Base-by-base conservation (phyloP, 2,113 vertebrate genomes). In the Sylvilagus bachmani region DNA sequence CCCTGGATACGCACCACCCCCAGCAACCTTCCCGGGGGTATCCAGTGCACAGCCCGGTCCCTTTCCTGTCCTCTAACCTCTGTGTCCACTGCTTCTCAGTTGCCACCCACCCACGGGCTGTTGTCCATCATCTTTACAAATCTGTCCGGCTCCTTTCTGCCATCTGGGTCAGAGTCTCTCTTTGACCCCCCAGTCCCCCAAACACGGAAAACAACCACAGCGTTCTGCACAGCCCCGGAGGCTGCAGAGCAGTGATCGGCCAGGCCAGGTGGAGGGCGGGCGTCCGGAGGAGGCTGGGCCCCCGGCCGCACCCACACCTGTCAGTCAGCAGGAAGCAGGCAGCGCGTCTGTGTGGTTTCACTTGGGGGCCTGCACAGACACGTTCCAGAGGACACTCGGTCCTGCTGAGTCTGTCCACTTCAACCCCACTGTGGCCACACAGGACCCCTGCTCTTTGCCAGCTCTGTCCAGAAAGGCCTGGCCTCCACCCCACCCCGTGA, bases 191-290 rank as follows among this genome's bases (percentile, higher is more conserved):
- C 38, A 44, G 44, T 6, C 44, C 79, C 69, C 78, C n/a, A 62
- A 67, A 62, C 36, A 38, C 71, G 73, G 58, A 77, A 91, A 91
- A 85, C n/a, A 14, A 29, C 22, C 67, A 62, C n/a, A 90, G 44
- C n/a, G 36, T 74, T 66, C 6, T 66, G 78, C 89, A 77, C 55
- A 89, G 62, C 55, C 29, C 29, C 44, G 38, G 24, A n/a, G 62
- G 24, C 49, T 74, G 29, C 66, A 33, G 31, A 81, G 38, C 73
- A 29, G 66, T 73, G 80, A 81, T 36, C 58, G 49, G 51, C 71
- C 95, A 81, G 79, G 75, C 36, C 95, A 81, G 79, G 75, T n/a
- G 75, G 67, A 87, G 84, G 67, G 25, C 69, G 44, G 17, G 14
- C 14, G 14, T 11, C 31, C 38, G 8, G 36, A 38, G 0, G 4